Conservation (phyloP, 1,140 invertebrate species). For the Neodiprion pinetum region DNA sequence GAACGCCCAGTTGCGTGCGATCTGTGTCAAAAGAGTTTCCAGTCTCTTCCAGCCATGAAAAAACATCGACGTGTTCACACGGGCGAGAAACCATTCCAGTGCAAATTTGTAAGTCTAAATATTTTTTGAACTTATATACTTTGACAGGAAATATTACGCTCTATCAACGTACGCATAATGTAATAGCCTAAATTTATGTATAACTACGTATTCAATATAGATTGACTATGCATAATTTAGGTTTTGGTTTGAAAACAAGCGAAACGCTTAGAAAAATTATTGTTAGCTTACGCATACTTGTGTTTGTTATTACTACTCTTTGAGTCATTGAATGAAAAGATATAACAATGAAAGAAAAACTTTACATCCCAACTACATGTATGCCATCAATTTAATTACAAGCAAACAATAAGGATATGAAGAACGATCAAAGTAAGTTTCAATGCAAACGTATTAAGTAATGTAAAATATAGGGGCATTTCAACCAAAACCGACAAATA, state of each 20-base stretch:
- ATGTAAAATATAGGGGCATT: background rate
- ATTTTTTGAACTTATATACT: constrained; percentile 12
- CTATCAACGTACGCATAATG: constrained; percentile 15
- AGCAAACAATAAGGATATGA: constrained; percentile 38
- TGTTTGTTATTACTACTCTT: background rate
- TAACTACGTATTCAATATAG: background rate
- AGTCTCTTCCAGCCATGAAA: constrained; percentile 75
- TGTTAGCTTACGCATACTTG: background rate
- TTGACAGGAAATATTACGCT: constrained; percentile 9
- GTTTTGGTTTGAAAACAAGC: background rate
- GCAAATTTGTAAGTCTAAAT: constrained; percentile 65
- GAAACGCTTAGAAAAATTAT: background rate
- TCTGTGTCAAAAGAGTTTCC: constrained; percentile 72
- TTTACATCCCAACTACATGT: constrained; percentile 17
- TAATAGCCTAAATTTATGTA: constrained; percentile 21
- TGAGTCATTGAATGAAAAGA: background rate
- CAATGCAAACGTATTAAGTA: background rate
- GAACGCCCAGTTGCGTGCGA: constrained; percentile 73
- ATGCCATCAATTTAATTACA: constrained; percentile 38
- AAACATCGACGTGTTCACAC: constrained; percentile 84
- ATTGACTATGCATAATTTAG: constrained; percentile 3
- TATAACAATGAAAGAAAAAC: background rate
- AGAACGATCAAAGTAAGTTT: constrained; percentile 34
- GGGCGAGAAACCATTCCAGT: constrained; percentile 79
- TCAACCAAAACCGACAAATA: constrained; percentile 1